Conservation (phyloP, 2,888 invertebrate genomes). For the Drosophila ustulata region DNA sequence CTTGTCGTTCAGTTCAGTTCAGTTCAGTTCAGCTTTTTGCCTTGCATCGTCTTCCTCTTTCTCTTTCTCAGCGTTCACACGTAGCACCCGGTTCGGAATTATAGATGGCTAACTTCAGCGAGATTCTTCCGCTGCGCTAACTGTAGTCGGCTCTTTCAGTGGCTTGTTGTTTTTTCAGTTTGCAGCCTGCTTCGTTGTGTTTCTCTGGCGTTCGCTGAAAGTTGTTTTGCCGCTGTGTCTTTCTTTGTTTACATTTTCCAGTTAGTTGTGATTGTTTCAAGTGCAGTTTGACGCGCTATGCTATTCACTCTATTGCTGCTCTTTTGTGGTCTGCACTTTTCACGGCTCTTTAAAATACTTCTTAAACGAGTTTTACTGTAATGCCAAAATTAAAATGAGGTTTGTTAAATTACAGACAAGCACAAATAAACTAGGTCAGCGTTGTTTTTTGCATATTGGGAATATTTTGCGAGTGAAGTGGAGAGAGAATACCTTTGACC, state of each 20-base stretch:
- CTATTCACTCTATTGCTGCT: neutral
- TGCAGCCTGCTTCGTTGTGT: constrained; percentile 26
- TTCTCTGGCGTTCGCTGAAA: constrained; percentile 52
- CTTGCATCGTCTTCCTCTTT: constrained; percentile 44
- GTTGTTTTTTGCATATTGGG: neutral
- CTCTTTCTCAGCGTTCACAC: constrained; percentile 32
- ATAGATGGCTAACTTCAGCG: constrained; percentile 28
- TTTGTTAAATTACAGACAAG: constrained; percentile 8
- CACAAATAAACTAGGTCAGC: constrained; percentile 27
- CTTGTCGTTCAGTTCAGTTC: constrained; percentile 56
- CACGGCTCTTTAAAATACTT: constrained; percentile 36
- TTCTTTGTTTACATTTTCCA: constrained; percentile 73
- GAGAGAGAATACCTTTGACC: neutral
- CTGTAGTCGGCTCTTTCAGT: constrained; percentile 53
- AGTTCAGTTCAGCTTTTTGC: constrained; percentile 15
- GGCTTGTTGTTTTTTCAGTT: constrained; percentile 4
- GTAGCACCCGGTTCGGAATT: constrained; percentile 44
- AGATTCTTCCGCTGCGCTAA: constrained; percentile 65
- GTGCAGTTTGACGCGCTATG: constrained; percentile 48
- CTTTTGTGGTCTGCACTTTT: constrained; percentile 20
- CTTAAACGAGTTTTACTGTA: constrained; percentile 56
- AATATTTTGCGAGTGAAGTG: no score
- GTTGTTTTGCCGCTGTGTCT: constrained; percentile 55
- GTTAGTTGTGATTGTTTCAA: constrained; percentile 65
- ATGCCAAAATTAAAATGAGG: constrained; percentile 25